Percentiles rank a stretch among this genome's conserved stretches.
Evolutionary conservation across 64 coral and sea anemone genomes (phyloP).

Genomic region (Actinia tenebrosa): DNA sequence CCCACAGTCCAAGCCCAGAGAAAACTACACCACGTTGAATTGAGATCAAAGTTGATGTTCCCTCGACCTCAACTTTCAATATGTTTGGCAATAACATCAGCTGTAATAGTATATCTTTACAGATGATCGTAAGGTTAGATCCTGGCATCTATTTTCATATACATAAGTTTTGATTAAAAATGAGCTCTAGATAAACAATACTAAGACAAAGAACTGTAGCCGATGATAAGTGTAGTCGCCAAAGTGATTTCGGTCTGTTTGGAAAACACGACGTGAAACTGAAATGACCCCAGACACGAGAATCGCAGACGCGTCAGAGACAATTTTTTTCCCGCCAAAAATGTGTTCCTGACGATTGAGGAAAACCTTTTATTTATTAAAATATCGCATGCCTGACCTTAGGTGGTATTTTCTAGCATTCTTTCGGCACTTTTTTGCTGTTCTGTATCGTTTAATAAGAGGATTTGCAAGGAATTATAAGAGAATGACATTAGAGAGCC

Average conservation of each 20-base stretch:
- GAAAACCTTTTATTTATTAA: background rate
- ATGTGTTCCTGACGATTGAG: background rate
- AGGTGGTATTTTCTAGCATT: background rate
- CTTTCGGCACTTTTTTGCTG: background rate
- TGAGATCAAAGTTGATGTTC: background rate
- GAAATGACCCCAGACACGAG: background rate
- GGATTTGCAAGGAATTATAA: background rate
- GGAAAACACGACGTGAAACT: background rate
- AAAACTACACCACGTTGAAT: background rate
- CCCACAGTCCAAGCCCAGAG: conserved; percentile 4
- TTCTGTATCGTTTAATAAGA: background rate
- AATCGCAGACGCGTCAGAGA: background rate
- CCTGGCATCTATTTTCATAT: background rate
- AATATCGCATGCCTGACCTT: background rate
- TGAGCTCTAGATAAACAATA: background rate
- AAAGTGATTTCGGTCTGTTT: background rate
- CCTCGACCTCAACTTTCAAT: conserved; percentile 3
- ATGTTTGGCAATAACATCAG: conserved; percentile 6
- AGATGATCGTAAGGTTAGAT: background rate
- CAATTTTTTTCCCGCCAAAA: background rate
- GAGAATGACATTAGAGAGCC: background rate
- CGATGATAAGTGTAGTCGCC: background rate
- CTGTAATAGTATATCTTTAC: background rate
- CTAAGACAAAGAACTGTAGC: background rate
- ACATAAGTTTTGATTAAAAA: background rate